A percentile compares a stretch with the other conserved stretches of the same genome.
Conservation (phyloP, 2,797 vertebrate genomes). For the Salarias fasciatus region DNA sequence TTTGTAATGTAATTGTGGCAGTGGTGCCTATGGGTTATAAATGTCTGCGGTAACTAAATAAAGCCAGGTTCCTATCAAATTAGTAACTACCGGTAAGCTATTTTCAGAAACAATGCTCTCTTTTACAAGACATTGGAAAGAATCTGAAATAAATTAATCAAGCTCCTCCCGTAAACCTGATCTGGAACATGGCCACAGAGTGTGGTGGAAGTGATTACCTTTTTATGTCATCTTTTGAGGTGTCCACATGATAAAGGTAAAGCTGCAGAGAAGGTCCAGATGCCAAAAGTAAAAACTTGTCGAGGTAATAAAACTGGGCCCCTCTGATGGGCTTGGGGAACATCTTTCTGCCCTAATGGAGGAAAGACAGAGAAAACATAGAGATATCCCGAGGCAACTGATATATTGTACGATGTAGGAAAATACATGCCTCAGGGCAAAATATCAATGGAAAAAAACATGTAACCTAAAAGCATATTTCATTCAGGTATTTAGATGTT, state of each 20-base stretch:
- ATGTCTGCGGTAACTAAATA: slow-evolving; percentile 47
- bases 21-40: slow-evolving; percentile 7
- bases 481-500: too few relatives aligned
- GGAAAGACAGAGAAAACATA: slow-evolving; percentile 9
- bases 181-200: not conserved
- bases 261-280: slow-evolving; percentile 85
- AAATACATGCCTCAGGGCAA: not conserved
- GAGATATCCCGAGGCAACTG: not conserved
- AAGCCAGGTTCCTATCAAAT: slow-evolving; percentile 26
- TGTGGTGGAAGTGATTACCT: slow-evolving; percentile 72
- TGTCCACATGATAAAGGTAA: slow-evolving; percentile 82
- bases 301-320: slow-evolving; percentile 92
- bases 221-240: slow-evolving; percentile 81
- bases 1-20: slow-evolving; percentile 32
- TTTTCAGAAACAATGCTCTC: slow-evolving; percentile 3
- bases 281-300: slow-evolving; percentile 87
- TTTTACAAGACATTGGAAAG: slow-evolving; percentile 4
- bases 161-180: not conserved
- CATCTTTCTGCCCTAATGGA: slow-evolving; percentile 76
- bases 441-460: not conserved
- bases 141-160: not conserved
- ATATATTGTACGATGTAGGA: not conserved
- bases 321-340: slow-evolving; percentile 79
- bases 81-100: slow-evolving; percentile 12
- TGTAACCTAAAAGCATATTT: too few relatives aligned